Evolutionary conservation across 2,797 vertebrate genomes (phyloP).

Genomic region (Sarcophilus harrisii): DNA sequence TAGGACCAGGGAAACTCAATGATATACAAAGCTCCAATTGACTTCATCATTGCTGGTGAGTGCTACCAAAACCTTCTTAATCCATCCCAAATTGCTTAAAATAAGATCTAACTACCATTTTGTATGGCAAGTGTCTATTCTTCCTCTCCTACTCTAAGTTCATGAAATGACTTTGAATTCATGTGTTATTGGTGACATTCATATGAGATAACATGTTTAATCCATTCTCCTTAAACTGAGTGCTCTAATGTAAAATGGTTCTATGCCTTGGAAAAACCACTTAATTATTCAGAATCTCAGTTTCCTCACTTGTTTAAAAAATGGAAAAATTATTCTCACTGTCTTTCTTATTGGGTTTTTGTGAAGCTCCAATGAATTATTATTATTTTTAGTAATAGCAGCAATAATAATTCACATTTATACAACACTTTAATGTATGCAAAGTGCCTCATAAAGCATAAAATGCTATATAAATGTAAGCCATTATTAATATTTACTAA

Average conservation of each 20-base stretch:
- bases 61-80: not conserved
- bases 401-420: not conserved
- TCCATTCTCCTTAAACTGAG: not conserved
- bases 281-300: conserved; percentile 20
- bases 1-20: conserved; percentile 14
- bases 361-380: conserved; percentile 35
- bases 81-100: not conserved
- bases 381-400: not conserved
- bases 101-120: not conserved
- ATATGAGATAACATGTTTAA: not conserved
- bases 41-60: not conserved
- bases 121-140: not conserved
- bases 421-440: not conserved
- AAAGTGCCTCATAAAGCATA: not conserved
- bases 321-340: not conserved
- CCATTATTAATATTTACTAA: conserved; percentile 5
- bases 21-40: not conserved
- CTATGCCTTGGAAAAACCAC: not conserved
- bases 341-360: not conserved
- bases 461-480: not conserved
- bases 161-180: not conserved
- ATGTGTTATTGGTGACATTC: not conserved
- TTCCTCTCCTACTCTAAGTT: not conserved
- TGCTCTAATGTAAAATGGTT: not conserved
- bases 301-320: conserved; percentile 37